Percentiles rank a stretch among this genome's conserved stretches.
These are phyloP conservation scores for Miniopterus natalensis DNA, from an alignment of 2,113 vertebrate species.

Conservation along the genomic window DNA sequence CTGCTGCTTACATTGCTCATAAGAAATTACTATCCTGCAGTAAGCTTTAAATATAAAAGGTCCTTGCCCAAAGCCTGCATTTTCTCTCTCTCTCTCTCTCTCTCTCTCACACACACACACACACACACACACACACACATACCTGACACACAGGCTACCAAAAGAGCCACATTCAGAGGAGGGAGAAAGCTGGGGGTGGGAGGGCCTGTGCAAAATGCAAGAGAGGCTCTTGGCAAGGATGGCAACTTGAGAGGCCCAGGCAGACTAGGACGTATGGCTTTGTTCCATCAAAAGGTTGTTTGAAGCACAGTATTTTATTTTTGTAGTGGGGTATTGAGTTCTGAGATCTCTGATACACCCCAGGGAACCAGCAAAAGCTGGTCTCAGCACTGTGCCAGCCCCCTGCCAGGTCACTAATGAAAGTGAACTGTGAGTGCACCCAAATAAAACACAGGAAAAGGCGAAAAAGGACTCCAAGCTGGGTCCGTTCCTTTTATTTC, in stretches of 20 bases:
- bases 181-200: background rate
- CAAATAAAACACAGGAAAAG: conserved; percentile 82
- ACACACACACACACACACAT: background rate
- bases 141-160: conserved; percentile 66
- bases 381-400: conserved; percentile 67
- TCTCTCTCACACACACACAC: conserved; percentile 48
- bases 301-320: conserved; percentile 82
- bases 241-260: conserved; percentile 77
- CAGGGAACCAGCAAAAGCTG: conserved; percentile 72
- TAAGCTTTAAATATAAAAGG: conserved; percentile 27
- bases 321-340: conserved; percentile 76
- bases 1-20: conserved; percentile 70
- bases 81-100: conserved; percentile 49
- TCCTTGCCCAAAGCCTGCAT: conserved; percentile 52
- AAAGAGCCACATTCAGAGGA: conserved; percentile 64
- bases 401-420: conserved; percentile 78
- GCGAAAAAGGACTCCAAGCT: conserved; percentile 41
- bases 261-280: conserved; percentile 61
- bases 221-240: conserved; percentile 24
- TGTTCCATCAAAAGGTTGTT: conserved; percentile 75
- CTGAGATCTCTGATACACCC: conserved; percentile 80
- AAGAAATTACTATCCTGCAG: conserved; percentile 23
- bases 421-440: conserved; percentile 71
- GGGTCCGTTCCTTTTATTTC: conserved; percentile 53
- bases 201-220: background rate